Evolutionary conservation across 35 echinoderm and acorn worm genomes (phyloP).

Genomic region (Holothuria glaberrima): DNA sequence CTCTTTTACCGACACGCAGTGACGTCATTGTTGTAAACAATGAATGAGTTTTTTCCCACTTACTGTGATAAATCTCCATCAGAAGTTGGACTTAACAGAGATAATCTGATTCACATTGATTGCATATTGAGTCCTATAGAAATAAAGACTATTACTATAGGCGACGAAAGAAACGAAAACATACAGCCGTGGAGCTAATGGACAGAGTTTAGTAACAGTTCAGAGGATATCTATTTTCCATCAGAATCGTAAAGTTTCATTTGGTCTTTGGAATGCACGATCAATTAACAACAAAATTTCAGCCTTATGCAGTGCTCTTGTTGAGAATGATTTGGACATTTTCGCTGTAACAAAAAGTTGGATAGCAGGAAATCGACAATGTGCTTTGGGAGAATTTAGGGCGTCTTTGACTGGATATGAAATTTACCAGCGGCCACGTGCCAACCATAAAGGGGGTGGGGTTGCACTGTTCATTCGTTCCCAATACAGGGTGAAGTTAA

Average conservation of each 20-base stretch:
- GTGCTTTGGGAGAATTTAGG: too few species aligned
- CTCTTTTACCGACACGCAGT: too few species aligned
- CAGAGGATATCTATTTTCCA: background rate
- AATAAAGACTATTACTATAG: background rate
- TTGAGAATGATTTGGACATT: conserved; percentile 33
- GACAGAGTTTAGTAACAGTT: conserved; percentile 9
- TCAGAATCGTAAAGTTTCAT: background rate
- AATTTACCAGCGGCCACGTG: background rate
- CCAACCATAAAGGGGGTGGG: background rate
- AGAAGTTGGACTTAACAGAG: background rate
- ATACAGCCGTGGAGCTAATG: background rate
- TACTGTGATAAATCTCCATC: background rate
- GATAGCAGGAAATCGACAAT: conserved; percentile 7
- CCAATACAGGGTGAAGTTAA: background rate
- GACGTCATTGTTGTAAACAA: too few species aligned
- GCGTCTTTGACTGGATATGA: too few species aligned
- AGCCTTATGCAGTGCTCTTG: conserved; percentile 11
- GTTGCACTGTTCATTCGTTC: conserved; percentile 1
- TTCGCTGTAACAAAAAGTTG: conserved; percentile 55
- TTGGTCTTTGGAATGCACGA: conserved; percentile 48
- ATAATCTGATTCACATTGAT: background rate
- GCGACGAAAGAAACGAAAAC: background rate
- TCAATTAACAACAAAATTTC: conserved; percentile 51
- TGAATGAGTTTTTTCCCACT: too few species aligned
- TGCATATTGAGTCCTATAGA: background rate